Base-by-base conservation (phyloP, 2,113 vertebrate species). In the Ceuthmochares aereus region DNA sequence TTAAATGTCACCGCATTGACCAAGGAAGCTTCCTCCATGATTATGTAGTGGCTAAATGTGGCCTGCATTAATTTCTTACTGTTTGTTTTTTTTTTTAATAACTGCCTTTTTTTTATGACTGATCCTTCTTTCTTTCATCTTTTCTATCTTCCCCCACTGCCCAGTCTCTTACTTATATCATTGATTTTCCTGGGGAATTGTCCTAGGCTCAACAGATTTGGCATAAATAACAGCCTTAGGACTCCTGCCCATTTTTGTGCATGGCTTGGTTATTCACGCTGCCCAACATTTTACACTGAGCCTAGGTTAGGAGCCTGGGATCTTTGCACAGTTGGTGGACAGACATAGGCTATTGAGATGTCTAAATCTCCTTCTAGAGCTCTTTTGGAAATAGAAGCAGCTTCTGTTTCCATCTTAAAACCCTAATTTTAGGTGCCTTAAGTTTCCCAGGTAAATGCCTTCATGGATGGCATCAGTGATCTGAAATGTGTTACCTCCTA, bases 61-160 rank as follows among this genome's bases (percentile, higher is more conserved):
- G 6, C 10, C 40, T 6, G 63, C 58, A 45, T 40, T 34, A 14
- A 27, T 17, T 18, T 49, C 12, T 47, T 37, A 47, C 4, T 36
- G 7, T 0, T 3, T 37, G 8, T 12, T 51, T 36, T n/a, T 3
- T 42, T 42, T 27, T 5, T 20, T 10, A 18, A 29, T 9, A 47
- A 47, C 18, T 47, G 22, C 45, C 30, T 12, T 14, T 37, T 37
- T 18, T 29, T 7, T 0, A 25, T 54, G 30, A 12, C 3, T 37
- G 7, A 0, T 6, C 21, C 2, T 5, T 18, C 2, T 5, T 18
- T 26, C 9, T 42, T 12, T 27, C 22, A 18, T 10, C 14, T 21
- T 51, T 51, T 51, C 23, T 22, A 2, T 5, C 15, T 25, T 21
- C 12, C 8, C 26, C 27, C 16, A 9, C 25, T 17, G 34, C 30